These are phyloP conservation scores for Sakesphorus luctuosus DNA, from an alignment of 2,113 vertebrate genomes.

Conservation along the genomic window DNA sequence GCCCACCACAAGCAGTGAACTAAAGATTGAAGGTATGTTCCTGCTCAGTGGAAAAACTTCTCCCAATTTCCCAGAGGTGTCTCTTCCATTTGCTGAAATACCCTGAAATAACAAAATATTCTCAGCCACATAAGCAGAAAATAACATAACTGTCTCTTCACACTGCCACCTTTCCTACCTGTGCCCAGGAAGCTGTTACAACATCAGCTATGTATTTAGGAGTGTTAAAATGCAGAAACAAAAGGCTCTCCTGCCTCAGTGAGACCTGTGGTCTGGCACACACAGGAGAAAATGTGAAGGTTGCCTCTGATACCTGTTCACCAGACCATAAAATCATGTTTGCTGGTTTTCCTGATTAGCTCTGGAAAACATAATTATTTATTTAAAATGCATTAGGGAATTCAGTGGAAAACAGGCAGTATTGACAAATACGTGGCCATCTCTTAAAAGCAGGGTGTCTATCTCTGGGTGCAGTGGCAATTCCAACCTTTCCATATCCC, in stretches of 20 bases:
- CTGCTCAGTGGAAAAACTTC: not conserved
- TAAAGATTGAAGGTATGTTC: not conserved
- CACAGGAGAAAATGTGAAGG: not conserved
- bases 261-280: not conserved
- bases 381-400: not conserved
- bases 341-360: not conserved
- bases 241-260: not conserved
- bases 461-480: not conserved
- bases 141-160: not conserved
- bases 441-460: rapidly evolving
- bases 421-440: not conserved
- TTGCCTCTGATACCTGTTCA: not conserved
- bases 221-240: not conserved
- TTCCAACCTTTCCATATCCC: not conserved
- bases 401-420: not conserved
- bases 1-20: constrained; percentile 1
- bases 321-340: not conserved
- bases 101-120: constrained; percentile 16
- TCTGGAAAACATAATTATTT: not conserved
- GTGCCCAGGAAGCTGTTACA: not conserved
- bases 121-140: constrained; percentile 3
- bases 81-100: constrained; percentile 10
- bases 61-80: not conserved
- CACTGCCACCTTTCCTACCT: not conserved
- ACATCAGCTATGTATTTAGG: not conserved